A percentile compares a stretch with the other conserved stretches of the same genome.
These are phyloP conservation scores for Scotopteryx bipunctaria DNA, from an alignment of 2,888 invertebrate species.

Conservation along the genomic window DNA sequence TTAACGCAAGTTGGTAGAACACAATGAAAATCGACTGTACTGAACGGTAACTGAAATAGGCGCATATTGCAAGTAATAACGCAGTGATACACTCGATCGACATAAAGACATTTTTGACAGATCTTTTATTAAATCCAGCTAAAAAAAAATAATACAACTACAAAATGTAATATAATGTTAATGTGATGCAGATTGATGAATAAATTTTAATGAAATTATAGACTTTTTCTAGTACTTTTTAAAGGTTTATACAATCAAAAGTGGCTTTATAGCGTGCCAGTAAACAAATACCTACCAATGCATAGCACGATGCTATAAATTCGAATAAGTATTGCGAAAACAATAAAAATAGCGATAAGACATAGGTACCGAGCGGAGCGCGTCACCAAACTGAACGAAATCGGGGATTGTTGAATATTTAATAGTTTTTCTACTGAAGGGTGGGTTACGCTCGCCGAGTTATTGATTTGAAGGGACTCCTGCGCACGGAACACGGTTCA, in stretches of 20 bases:
- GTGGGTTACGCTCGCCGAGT: constrained; percentile 51
- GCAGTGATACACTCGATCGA: not conserved
- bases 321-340: constrained; percentile 72
- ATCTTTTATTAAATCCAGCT: not conserved
- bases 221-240: not conserved
- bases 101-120: constrained; percentile 7
- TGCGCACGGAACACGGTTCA: constrained; percentile 62
- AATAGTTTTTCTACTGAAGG: constrained; percentile 38
- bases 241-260: constrained; percentile 2
- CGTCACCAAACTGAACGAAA: constrained; percentile 47
- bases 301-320: constrained; percentile 69
- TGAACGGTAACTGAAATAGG: constrained; percentile 10
- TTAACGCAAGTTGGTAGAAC: constrained; percentile 2
- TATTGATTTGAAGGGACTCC: constrained; percentile 69
- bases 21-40: constrained; percentile 7
- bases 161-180: too few relatives aligned
- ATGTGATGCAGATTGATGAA: too few relatives aligned
- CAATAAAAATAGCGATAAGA: constrained; percentile 76
- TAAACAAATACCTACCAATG: constrained; percentile 65
- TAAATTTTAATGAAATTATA: too few relatives aligned
- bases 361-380: constrained; percentile 44
- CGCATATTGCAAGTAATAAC: constrained; percentile 7
- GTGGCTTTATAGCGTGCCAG: constrained; percentile 24
- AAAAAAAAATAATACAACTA: too few relatives aligned
- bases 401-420: constrained; percentile 13